phyloP scores from a whole-genome alignment of 2,797 vertebrate species.

The Pteronotus mesoamericanus region DNA sequence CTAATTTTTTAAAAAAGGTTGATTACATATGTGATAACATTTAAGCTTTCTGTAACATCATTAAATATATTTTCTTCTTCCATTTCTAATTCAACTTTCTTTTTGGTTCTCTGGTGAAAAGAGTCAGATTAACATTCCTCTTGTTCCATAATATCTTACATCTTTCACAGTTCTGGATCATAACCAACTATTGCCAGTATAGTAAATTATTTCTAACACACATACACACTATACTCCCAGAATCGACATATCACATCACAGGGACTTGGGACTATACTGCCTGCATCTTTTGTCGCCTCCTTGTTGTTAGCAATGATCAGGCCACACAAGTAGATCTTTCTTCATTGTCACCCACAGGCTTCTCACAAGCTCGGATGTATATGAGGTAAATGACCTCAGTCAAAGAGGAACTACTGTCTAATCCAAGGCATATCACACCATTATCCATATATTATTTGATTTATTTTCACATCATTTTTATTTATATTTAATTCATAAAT shows the following conservation, averaged over 20 bases:
- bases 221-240: neutral
- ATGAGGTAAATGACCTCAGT: neutral
- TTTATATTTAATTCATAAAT: neutral
- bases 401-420: neutral
- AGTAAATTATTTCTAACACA: slow-evolving; percentile 16
- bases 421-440: neutral
- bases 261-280: neutral
- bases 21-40: neutral
- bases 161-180: slow-evolving; percentile 30
- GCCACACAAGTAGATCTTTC: neutral
- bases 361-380: neutral
- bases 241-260: neutral
- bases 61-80: neutral
- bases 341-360: neutral
- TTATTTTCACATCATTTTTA: neutral
- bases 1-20: neutral
- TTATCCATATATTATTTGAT: neutral
- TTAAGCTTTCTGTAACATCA: neutral
- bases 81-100: neutral
- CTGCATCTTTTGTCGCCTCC: neutral
- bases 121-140: slow-evolving; percentile 18
- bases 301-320: neutral
- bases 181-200: slow-evolving; percentile 4
- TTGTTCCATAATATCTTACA: slow-evolving; percentile 22
- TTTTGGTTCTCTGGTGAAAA: neutral